Percentiles rank a stretch among this genome's conserved stretches.
These are phyloP conservation scores for Agrenia bidenticulata DNA, from an alignment of 2,888 invertebrate genomes.

Conservation along the genomic window DNA sequence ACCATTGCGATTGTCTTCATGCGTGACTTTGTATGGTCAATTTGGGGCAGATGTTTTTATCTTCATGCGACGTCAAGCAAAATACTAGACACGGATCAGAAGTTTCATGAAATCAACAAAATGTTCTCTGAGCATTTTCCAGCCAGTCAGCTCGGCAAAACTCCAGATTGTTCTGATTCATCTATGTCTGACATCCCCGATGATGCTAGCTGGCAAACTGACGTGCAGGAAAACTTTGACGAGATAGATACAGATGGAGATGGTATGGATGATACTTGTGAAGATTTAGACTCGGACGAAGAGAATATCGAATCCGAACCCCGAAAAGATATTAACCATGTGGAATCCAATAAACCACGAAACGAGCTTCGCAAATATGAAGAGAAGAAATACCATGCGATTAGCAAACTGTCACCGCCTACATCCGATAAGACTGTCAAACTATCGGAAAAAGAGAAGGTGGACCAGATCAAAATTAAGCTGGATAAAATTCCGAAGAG, in stretches of 20 bases:
- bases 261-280: not conserved
- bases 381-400: not conserved
- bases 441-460: conserved; percentile 1
- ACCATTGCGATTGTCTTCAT: conserved; percentile 2
- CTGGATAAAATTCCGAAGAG: conserved; percentile 6
- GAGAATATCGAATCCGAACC: not conserved
- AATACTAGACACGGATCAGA: not conserved
- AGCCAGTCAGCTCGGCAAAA: not conserved
- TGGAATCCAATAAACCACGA: no score
- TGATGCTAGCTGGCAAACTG: not conserved
- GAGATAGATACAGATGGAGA: not conserved
- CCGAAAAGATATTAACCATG: no score
- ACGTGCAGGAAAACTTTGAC: not conserved
- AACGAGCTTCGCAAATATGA: no score
- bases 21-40: not conserved
- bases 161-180: not conserved
- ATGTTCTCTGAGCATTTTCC: not conserved
- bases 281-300: not conserved
- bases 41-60: conserved; percentile 3
- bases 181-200: not conserved
- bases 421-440: no score
- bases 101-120: not conserved
- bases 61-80: not conserved
- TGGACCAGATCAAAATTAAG: not conserved
- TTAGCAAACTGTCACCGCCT: not conserved